Conservation (phyloP, 1,140 invertebrate species). For the Trissolcus basalis region DNA sequence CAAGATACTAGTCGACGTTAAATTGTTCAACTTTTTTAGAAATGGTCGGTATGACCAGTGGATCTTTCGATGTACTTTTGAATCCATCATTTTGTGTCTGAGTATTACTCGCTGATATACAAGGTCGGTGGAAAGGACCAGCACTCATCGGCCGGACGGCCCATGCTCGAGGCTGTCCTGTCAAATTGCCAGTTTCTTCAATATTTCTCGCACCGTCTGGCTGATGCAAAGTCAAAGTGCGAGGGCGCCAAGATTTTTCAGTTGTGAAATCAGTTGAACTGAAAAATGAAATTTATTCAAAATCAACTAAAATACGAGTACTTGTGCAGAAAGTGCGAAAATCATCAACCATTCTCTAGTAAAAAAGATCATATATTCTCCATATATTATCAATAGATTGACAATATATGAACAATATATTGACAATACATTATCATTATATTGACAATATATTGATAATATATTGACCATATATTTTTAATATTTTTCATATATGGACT, state of each 20-base stretch:
- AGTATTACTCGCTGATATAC: slow-evolving; percentile 72
- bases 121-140: slow-evolving; percentile 78
- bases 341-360: too few relatives aligned
- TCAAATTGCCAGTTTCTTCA: slow-evolving; percentile 61
- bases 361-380: too few relatives aligned
- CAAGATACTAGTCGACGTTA: slow-evolving; percentile 21
- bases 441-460: too few relatives aligned
- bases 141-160: slow-evolving; percentile 78
- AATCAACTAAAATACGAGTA: too few relatives aligned
- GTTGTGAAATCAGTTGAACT: slow-evolving; percentile 40
- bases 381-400: too few relatives aligned
- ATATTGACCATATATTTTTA: too few relatives aligned
- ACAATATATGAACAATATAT: too few relatives aligned
- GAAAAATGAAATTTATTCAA: too few relatives aligned
- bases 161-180: slow-evolving; percentile 74
- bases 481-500: too few relatives aligned
- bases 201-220: slow-evolving; percentile 44
- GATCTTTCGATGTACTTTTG: slow-evolving; percentile 18
- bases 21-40: slow-evolving; percentile 42
- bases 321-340: too few relatives aligned
- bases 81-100: slow-evolving; percentile 10
- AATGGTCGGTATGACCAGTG: slow-evolving; percentile 25
- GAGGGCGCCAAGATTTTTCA: slow-evolving; percentile 66
- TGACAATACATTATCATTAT: too few relatives aligned
- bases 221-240: slow-evolving; percentile 67